phyloP scores from a whole-genome alignment of 2,113 vertebrate genomes.

The Geothlypis trichas region DNA sequence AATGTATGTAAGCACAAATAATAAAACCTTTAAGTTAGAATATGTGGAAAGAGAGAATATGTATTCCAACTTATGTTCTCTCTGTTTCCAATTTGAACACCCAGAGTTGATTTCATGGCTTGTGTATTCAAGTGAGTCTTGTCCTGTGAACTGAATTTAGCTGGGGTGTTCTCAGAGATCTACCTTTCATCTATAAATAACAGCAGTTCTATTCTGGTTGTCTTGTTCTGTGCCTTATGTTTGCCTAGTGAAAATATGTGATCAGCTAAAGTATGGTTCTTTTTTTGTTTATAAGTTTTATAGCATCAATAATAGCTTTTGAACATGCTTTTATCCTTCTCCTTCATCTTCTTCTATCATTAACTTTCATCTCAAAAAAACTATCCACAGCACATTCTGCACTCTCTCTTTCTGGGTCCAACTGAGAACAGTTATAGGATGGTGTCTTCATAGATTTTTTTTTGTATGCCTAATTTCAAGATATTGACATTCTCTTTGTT shows the following conservation, averaged over 20 bases:
- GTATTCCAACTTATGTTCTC: background rate
- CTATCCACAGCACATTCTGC: background rate
- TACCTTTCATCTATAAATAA: background rate
- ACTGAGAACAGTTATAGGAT: background rate
- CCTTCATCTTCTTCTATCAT: background rate
- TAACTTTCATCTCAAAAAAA: background rate
- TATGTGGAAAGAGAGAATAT: background rate
- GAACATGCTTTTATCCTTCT: background rate
- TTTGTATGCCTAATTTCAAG: constrained; percentile 6
- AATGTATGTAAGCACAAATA: background rate
- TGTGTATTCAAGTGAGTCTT: background rate
- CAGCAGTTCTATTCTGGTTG: background rate
- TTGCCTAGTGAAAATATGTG: background rate
- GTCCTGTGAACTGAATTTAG: background rate
- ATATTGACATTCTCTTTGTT: constrained; percentile 36
- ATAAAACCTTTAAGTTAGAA: background rate
- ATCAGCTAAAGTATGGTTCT: background rate
- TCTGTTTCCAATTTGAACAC: background rate
- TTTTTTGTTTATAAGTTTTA: background rate
- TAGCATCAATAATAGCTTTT: background rate
- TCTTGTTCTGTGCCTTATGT: background rate
- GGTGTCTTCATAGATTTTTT: background rate
- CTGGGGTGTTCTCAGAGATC: background rate
- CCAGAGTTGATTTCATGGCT: background rate
- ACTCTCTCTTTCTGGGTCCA: background rate